Conservation (phyloP, 2,113 vertebrate genomes). For the Upupa epops region DNA sequence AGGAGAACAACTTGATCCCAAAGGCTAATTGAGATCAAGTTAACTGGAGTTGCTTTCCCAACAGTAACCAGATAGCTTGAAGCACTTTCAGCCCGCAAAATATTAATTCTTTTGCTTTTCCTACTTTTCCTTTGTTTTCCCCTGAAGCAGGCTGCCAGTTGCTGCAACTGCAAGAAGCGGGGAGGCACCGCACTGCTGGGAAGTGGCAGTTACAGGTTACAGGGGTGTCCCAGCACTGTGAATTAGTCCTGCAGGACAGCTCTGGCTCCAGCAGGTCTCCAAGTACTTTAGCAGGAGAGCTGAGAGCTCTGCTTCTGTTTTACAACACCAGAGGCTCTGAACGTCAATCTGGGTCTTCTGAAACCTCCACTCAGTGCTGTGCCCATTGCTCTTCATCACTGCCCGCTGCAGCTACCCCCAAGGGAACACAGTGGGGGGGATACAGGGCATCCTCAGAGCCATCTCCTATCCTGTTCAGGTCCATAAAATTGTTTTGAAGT, state of each 20-base stretch:
- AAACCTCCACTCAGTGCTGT: not conserved
- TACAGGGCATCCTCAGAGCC: not conserved
- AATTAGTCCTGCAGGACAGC: not conserved
- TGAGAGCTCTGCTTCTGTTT: not conserved
- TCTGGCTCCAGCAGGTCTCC: not conserved
- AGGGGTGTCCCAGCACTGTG: rapidly evolving
- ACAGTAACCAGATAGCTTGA: not conserved
- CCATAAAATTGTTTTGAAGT: not conserved
- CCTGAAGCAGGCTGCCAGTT: not conserved
- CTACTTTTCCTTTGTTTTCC: not conserved
- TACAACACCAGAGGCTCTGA: not conserved
- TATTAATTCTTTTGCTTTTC: not conserved
- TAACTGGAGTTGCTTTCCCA: not conserved
- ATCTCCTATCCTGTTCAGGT: not conserved
- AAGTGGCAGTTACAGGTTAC: rapidly evolving
- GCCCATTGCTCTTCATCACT: not conserved
- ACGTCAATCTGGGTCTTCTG: not conserved
- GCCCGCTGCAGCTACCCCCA: not conserved
- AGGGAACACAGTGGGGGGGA: not conserved
- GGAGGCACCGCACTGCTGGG: rapidly evolving
- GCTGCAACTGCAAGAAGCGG: not conserved
- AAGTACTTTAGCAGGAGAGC: not conserved
- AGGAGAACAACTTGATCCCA: not conserved
- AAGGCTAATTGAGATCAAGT: not conserved
- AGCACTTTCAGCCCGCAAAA: not conserved